Base-by-base conservation (phyloP, 53 echinoderm and acorn worm species). In the Antedon mediterranea region DNA sequence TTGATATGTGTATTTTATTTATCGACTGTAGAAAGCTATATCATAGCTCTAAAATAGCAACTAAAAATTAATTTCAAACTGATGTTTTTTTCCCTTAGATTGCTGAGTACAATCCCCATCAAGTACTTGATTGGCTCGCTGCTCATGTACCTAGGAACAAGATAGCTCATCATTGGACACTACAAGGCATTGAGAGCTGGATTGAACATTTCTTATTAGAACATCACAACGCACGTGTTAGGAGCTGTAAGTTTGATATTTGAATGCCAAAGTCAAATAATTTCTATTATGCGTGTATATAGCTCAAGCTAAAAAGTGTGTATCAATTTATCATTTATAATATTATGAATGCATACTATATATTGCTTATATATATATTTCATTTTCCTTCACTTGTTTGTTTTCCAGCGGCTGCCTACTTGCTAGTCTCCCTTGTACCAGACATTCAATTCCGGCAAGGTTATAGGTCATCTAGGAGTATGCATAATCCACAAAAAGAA, bases 391-490 rank as follows among this genome's bases (percentile, higher is more conserved):
- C n/a, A n/a, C n/a, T n/a, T n/a, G n/a, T n/a, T n/a, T n/a, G n/a
- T n/a, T 28, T 34, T 32, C 4, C 82, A 90, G 91, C 91, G 79
- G 91, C 91, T 81, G 91, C 91, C 32, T 89, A 86, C 71, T 86
- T 91, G 43, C 78, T 91, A n/a, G 79, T 91, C 31, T 88, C 91
- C 5, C 80, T 91, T 42, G 89, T 91, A 33, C 91, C 88, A 30
- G 91, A 91, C 73, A 78, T 77, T 82, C 91, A 91, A 76, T 91
- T 91, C 84, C 80, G 91, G 79, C 91, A 91, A 78, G 89, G 88
- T 18, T 91, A 89, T 89, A 75, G 91, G 29, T 86, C 89, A 77
- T 88, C 88, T 0, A 77, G 91, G 41, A 86, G 89, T 26, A 79
- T 91, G 32, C 89, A 86, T 43, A 88, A 86, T 79, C 91, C 91